phyloP scores from a whole-genome alignment of 1,140 invertebrate genomes.

The Planococcus citri region DNA sequence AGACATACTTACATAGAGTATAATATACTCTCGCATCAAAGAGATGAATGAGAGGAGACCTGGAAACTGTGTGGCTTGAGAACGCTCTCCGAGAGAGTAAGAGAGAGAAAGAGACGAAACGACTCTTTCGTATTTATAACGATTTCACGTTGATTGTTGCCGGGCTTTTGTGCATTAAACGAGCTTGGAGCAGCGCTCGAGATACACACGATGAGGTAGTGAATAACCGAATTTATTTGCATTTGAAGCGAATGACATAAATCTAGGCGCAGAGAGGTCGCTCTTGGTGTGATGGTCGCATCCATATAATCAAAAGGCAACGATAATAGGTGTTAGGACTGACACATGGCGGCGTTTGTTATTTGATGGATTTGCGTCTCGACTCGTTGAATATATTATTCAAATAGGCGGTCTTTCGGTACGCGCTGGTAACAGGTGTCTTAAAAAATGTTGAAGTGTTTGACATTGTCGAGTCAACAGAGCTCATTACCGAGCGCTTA shows the following conservation, averaged over 20 bases:
- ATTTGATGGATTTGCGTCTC: constrained; percentile 19
- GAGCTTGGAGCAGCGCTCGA: too few species aligned
- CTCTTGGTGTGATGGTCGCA: not conserved
- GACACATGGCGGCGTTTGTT: constrained; percentile 18
- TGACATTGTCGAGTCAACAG: constrained; percentile 17
- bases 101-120: too few species aligned
- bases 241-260: constrained; percentile 18
- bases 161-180: too few species aligned
- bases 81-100: too few species aligned
- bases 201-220: not conserved
- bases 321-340: constrained; percentile 18
- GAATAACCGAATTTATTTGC: constrained; percentile 20
- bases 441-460: constrained; percentile 18
- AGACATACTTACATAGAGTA: too few species aligned
- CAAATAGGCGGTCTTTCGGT: constrained; percentile 9
- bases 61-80: too few species aligned
- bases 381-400: constrained; percentile 17
- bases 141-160: too few species aligned
- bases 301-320: constrained; percentile 16
- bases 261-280: constrained; percentile 10
- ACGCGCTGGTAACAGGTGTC: not conserved
- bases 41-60: too few species aligned
- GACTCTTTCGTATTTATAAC: too few species aligned
- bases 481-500: constrained; percentile 15
- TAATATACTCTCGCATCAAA: too few species aligned